Percentiles rank a stretch among this genome's conserved stretches.
Evolutionary conservation across 2,888 invertebrate species (phyloP).

Genomic region (Deroplatys truncata): DNA sequence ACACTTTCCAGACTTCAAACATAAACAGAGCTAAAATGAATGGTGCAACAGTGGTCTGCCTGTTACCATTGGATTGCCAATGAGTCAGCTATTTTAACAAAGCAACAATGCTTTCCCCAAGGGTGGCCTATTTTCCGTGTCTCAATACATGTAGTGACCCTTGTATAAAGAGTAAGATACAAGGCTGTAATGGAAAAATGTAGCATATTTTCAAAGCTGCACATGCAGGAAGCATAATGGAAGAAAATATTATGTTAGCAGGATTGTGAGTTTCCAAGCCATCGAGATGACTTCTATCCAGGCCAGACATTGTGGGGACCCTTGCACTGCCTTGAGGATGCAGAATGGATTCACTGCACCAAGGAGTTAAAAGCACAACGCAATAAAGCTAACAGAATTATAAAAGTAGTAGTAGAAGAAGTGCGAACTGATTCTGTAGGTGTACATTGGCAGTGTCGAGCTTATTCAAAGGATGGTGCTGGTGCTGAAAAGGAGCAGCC

Average conservation of each 20-base stretch:
- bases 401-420: conserved; percentile 66
- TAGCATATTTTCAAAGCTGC: no score
- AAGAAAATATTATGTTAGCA: conserved; percentile 32
- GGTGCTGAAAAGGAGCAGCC: conserved; percentile 60
- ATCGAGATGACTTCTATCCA: conserved; percentile 59
- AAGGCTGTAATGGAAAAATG: no score
- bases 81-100: no score
- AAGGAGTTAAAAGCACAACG: conserved; percentile 62
- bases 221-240: no score
- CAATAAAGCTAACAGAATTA: conserved; percentile 44
- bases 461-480: conserved; percentile 54
- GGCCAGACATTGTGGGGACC: conserved; percentile 72
- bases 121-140: no score
- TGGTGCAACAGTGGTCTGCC: no score
- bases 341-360: conserved; percentile 75
- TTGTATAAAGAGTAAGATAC: no score
- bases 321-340: conserved; percentile 67
- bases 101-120: no score
- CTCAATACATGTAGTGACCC: no score
- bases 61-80: no score
- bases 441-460: conserved; percentile 84
- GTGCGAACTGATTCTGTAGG: conserved; percentile 76
- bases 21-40: no score
- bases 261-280: conserved; percentile 54
- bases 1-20: no score